Evolutionary conservation across 1,140 invertebrate genomes (phyloP), one percentile per base, ranked within the genome.

Genomic region (Lepidotrigona ventralis): DNA sequence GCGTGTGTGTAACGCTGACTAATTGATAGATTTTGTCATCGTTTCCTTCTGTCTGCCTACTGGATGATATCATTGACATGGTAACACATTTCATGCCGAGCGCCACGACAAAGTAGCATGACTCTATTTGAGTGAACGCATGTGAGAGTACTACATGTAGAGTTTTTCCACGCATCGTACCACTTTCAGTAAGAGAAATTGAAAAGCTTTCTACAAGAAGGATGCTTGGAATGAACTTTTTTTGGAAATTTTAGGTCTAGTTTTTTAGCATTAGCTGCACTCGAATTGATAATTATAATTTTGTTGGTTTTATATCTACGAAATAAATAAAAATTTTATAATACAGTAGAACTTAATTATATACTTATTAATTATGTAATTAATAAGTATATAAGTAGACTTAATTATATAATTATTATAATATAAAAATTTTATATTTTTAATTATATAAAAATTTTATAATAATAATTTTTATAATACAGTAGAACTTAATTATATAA

Each of bases 11-110:
- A 56, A 11, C 66, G 81, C 66, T 75, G 81, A 78, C 75, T 83
- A 83, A 83, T 83, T 78, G 74, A 83, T 83, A 83, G 74, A 56
- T 83, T 83, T 83, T 83, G 81, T 83, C 75, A 83, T 71, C 75
- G 81, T 83, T 83, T 83, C 66, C 81, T 78, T 83, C 81, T 83
- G 81, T 78, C 75, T 83, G 26, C 81, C 74, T 83, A 78, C 81
- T 75, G 81, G 66, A 71, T 78, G 74, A 78, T 83, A 83, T 83
- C 81, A 83, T 83, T 83, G 81, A 71, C 81, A 83, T 56, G 66
- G 66, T 83, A 83, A 83, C 81, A 83, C 81, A 83, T 83, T 83
- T 83, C 74, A 63, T 46, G 66, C 21, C 39, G 58, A 81, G 70
- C 70, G 23, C 9, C 58, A 51, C 54, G 39, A 51, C 46, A n/a